These are phyloP conservation scores for Probosciger aterrimus DNA, from an alignment of 2,113 vertebrate genomes.

Conservation along the genomic window DNA sequence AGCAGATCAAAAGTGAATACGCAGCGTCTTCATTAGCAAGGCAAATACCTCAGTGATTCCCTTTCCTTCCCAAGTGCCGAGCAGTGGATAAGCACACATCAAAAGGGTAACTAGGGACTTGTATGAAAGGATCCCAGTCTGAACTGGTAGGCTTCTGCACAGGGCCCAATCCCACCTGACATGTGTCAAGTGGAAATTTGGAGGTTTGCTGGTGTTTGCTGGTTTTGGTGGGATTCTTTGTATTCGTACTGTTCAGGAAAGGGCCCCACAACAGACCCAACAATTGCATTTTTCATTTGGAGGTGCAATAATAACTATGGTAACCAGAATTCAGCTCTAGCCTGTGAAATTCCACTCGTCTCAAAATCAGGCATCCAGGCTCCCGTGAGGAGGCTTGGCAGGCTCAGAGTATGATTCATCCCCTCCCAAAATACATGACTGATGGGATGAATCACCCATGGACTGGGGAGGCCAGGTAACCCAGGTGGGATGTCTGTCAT, in stretches of 20 bases:
- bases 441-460: neutral
- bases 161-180: neutral
- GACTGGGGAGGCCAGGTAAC: neutral
- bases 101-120: neutral
- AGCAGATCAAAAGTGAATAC: constrained; percentile 8
- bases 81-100: neutral
- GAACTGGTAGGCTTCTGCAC: neutral
- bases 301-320: neutral
- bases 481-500: neutral
- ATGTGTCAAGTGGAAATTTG: neutral
- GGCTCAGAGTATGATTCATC: neutral
- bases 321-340: neutral
- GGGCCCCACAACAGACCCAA: neutral
- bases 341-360: neutral
- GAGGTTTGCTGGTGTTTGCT: neutral
- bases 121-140: neutral
- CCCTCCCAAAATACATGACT: neutral
- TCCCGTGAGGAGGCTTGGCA: neutral
- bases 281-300: neutral
- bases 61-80: neutral
- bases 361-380: neutral
- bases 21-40: constrained; percentile 52
- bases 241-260: neutral
- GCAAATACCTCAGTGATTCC: neutral
- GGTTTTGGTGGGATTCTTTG: neutral